phyloP scores from a whole-genome alignment of 2,888 invertebrate species.

The Abrostola triplasia region DNA sequence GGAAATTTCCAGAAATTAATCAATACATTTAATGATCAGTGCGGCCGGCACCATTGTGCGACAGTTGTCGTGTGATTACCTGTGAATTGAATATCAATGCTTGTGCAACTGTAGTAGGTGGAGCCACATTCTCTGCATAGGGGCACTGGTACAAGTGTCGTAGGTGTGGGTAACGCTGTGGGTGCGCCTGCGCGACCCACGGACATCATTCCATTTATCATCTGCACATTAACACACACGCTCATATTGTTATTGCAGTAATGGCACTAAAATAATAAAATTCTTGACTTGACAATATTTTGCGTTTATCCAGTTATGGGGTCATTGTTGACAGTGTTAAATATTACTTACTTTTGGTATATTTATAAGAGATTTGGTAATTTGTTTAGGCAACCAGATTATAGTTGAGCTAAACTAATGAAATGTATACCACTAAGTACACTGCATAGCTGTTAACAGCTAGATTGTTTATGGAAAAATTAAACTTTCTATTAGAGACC shows the following conservation, averaged over 20 bases:
- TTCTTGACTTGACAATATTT: conserved; percentile 21
- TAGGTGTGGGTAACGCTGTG: conserved; percentile 70
- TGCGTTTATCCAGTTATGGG: conserved; percentile 4
- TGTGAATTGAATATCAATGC: conserved; percentile 69
- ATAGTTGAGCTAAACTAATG: too few species aligned
- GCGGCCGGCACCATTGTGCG: conserved; percentile 50
- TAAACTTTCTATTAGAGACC: too few species aligned
- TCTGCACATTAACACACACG: conserved; percentile 59
- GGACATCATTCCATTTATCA: conserved; percentile 60
- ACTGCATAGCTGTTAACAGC: too few species aligned
- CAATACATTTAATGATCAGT: conserved; percentile 34
- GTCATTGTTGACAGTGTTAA: neutral
- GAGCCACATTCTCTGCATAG: conserved; percentile 74
- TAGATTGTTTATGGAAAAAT: too few species aligned
- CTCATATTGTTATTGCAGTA: conserved; percentile 39
- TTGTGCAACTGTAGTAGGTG: conserved; percentile 75
- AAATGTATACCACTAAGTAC: too few species aligned
- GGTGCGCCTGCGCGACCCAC: conserved; percentile 73
- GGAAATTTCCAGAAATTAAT: conserved; percentile 46
- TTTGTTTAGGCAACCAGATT: too few species aligned
- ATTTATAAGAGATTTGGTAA: neutral
- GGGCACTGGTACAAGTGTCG: conserved; percentile 59
- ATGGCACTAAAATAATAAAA: conserved; percentile 22
- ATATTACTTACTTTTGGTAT: neutral
- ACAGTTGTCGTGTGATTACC: conserved; percentile 65